Conservation (phyloP, 2,888 invertebrate genomes). For the Xestobium rufovillosum region DNA sequence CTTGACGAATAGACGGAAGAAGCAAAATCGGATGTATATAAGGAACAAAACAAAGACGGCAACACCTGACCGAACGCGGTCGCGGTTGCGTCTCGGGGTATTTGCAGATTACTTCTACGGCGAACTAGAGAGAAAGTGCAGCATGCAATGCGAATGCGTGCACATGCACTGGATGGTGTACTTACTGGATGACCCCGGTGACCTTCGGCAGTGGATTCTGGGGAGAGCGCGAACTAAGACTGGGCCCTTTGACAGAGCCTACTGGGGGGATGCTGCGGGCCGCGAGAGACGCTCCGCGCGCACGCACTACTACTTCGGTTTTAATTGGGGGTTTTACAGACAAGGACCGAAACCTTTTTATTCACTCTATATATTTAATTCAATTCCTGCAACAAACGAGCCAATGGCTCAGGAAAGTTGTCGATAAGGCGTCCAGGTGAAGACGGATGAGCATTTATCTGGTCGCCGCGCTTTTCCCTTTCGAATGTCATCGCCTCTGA, state of each 20-base stretch:
- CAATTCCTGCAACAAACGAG: too few relatives aligned
- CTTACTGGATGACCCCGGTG: constrained; percentile 32
- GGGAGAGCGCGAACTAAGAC: constrained; percentile 40
- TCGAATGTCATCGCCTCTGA: too few relatives aligned
- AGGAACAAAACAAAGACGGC: constrained; percentile 41
- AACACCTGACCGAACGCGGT: background rate
- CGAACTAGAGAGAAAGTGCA: constrained; percentile 11
- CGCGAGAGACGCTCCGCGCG: constrained; percentile 44
- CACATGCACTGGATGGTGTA: constrained; percentile 25
- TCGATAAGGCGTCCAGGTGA: too few relatives aligned
- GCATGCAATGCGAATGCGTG: constrained; percentile 18
- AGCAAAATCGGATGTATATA: constrained; percentile 39
- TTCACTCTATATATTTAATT: constrained; percentile 2
- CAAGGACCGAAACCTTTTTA: constrained; percentile 25
- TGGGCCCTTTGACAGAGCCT: constrained; percentile 36
- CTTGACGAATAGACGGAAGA: constrained; percentile 34
- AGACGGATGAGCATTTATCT: too few relatives aligned
- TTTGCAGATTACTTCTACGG: too few relatives aligned
- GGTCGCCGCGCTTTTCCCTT: too few relatives aligned
- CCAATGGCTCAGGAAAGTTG: too few relatives aligned
- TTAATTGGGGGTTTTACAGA: constrained; percentile 45
- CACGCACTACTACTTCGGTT: constrained; percentile 44
- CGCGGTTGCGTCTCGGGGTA: background rate
- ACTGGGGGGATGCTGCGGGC: constrained; percentile 42
- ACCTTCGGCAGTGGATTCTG: constrained; percentile 30